A percentile compares a stretch with the other conserved stretches of the same genome.
Conservation (phyloP, 2,888 invertebrate species). For the Melinopterus prodromus region DNA sequence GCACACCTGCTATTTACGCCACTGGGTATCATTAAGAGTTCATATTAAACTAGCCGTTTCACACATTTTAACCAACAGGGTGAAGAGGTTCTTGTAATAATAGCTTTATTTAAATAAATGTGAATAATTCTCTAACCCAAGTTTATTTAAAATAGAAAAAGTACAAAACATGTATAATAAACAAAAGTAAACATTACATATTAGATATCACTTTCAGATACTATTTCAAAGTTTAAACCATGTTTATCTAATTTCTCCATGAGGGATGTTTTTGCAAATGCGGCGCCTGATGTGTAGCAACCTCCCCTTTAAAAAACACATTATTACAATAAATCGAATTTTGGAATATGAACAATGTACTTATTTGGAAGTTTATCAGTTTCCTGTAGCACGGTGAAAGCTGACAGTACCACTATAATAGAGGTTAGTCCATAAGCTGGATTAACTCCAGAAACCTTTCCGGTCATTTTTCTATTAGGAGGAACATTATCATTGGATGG, state of each 20-base stretch:
- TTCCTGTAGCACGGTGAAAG: constrained; percentile 78
- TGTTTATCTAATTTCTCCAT: constrained; percentile 77
- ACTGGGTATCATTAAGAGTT: too few relatives aligned
- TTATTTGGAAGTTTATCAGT: constrained; percentile 75
- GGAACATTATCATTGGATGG: constrained; percentile 65
- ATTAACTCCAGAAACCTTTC: constrained; percentile 72
- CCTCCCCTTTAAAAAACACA: constrained; percentile 75
- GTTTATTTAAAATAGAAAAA: background rate
- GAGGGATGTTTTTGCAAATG: constrained; percentile 83
- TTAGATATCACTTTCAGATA: constrained; percentile 9
- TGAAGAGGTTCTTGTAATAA: too few relatives aligned
- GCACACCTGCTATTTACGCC: too few relatives aligned
- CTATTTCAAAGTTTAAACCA: constrained; percentile 74
- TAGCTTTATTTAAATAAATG: background rate
- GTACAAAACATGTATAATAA: background rate
- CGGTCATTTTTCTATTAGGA: constrained; percentile 73
- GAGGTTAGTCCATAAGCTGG: constrained; percentile 88
- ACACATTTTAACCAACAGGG: too few relatives aligned
- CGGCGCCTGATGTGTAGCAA: constrained; percentile 84
- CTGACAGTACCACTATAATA: constrained; percentile 75
- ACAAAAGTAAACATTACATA: background rate
- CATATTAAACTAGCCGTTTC: too few relatives aligned
- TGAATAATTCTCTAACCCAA: background rate
- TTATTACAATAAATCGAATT: background rate
- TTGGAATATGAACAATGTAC: constrained; percentile 57